Evolutionary conservation across 2,113 vertebrate genomes (phyloP), one percentile per base, ranked within the genome.

Genomic region (Neodontobutis hainanensis): DNA sequence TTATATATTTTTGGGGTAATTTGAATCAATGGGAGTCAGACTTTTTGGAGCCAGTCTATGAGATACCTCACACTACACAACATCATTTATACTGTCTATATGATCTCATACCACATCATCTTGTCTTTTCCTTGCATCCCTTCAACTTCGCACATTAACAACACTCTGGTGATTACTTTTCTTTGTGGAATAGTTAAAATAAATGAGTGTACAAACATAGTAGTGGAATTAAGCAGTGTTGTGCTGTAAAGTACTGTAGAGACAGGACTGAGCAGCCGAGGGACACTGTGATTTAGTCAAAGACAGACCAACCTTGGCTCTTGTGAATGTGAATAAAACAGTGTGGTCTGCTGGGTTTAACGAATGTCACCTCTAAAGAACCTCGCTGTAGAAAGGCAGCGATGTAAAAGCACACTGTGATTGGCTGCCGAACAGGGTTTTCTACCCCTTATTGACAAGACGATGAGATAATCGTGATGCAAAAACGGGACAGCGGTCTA

Each of bases 391-490:
- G 9, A 0, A 55, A 51, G 10, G 19, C 4, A 48, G 38, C 16
- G 10, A 46, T 46, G 10, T 46, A 46, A 38, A 45, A 27, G 1
- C 7, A 4, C 8, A n/a, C 12, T 0, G 47, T 43, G 32, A 40
- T 11, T 64, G 51, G 42, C 35, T 68, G 45, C 16, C 2, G 10
- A 12, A 32, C 11, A 56, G 3, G 10, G 10, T n/a, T 65, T 4
- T 36, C 44, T 45, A n/a, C 19, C 40, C 15, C 14, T 38, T 45
- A 36, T 16, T 27, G 36, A 61, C 45, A 5, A 46, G 4, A 42
- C 9, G 9, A 6, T 43, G 45, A 73, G 68, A 55, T 48, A 56
- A 56, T 36, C 38, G 11, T 34, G 59, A 46, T 46, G 6, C 16
- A 34, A 62, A 27, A 27, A 27, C 1, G 19, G 19, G 19, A 45